A percentile compares a stretch with the other conserved stretches of the same genome.
These are phyloP conservation scores for Andrena bicolor DNA, from an alignment of 2,888 invertebrate genomes.

Conservation along the genomic window DNA sequence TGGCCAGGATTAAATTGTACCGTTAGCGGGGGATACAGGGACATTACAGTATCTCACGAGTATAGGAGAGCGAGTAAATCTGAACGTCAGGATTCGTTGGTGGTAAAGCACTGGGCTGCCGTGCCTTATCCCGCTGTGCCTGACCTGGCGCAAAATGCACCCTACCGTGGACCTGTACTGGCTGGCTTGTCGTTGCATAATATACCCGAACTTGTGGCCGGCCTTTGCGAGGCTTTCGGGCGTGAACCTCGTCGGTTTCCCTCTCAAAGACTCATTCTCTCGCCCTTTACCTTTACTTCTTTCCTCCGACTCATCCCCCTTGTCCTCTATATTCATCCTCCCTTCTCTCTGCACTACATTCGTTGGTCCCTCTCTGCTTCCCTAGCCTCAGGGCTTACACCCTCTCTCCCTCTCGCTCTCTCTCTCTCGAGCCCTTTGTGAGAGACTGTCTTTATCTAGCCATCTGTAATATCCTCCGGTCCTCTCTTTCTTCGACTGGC, in stretches of 20 bases:
- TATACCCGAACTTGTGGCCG: constrained; percentile 67
- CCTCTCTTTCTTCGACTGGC: constrained; percentile 11
- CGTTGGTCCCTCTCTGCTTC: background rate
- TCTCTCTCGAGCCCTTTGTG: constrained; percentile 15
- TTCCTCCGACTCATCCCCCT: background rate
- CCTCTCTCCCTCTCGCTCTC: background rate
- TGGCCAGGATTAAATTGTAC: constrained; percentile 56
- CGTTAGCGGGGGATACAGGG: constrained; percentile 34
- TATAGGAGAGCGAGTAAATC: constrained; percentile 51
- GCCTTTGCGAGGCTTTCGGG: constrained; percentile 64
- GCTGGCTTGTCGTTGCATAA: constrained; percentile 67
- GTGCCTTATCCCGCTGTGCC: constrained; percentile 32
- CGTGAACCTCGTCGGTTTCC: constrained; percentile 49
- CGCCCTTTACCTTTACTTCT: constrained; percentile 19
- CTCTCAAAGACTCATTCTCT: constrained; percentile 30
- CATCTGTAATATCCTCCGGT: constrained; percentile 10
- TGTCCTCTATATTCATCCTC: background rate
- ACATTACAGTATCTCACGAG: constrained; percentile 48
- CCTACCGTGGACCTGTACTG: constrained; percentile 20
- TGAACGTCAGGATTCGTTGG: constrained; percentile 54
- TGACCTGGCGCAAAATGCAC: constrained; percentile 43
- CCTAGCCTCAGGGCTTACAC: background rate
- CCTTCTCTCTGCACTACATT: background rate
- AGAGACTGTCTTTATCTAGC: background rate
- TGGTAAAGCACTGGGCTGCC: constrained; percentile 28